Evolutionary conservation across 1,140 invertebrate genomes (phyloP).

Genomic region (Lepeophtheirus salmonis): DNA sequence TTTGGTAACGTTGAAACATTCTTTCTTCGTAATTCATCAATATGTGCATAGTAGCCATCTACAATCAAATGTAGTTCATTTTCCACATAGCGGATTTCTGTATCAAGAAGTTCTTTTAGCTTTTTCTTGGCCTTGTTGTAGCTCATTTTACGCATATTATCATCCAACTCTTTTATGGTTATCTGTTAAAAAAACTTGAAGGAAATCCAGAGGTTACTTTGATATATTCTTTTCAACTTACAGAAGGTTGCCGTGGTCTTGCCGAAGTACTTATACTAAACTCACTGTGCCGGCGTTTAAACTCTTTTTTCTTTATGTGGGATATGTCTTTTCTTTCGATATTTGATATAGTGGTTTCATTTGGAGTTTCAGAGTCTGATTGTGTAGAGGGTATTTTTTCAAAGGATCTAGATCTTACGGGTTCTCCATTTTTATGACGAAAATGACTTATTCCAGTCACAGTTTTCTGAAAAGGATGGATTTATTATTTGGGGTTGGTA

Average conservation of each 20-base stretch:
- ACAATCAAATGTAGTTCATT: not conserved
- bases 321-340: not conserved
- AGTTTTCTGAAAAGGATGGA: not conserved
- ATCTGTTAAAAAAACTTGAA: not conserved
- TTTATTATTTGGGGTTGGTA: not conserved
- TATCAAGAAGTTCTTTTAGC: not conserved
- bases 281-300: not conserved
- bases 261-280: not conserved
- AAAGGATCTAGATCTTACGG: not conserved
- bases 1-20: not conserved
- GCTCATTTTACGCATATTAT: not conserved
- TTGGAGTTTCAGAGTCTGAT: not conserved
- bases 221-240: not conserved
- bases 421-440: not conserved
- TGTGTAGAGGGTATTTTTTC: not conserved
- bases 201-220: not conserved
- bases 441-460: not conserved
- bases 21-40: not conserved
- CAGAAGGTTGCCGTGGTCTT: not conserved
- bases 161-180: not conserved
- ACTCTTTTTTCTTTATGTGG: not conserved
- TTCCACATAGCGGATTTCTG: not conserved
- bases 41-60: not conserved
- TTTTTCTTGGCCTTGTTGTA: not conserved
- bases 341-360: not conserved